Base-by-base conservation (phyloP, 1,140 invertebrate genomes). In the Anastrepha obliqua region DNA sequence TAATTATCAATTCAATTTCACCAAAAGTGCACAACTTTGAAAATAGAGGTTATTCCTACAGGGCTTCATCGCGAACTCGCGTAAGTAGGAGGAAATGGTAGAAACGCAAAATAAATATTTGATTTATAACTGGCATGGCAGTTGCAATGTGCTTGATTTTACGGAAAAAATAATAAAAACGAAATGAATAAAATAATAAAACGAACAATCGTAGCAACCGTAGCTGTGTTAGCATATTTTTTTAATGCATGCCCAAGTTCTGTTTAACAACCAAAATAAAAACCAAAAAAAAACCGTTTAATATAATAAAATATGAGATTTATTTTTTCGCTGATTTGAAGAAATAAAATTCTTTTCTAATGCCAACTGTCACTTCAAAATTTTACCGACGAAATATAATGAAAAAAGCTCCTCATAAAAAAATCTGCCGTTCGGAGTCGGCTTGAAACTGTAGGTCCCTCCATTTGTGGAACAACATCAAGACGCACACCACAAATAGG, bases 241-340 rank as follows among this genome's bases (percentile, higher is more conserved):
- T 29, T 29, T 29, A 29, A 29, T 29, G 29, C 29, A 29, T 29
- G 29, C 29, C 0, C 29, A 29, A 29, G 29, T 29, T 29, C 29
- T 29, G 0, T 29, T 58, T 58, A 58, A 58, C 13, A 58, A 13
- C 13, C 7, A 58, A 58, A 58, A 58, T 58, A 58, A 58, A 58
- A 13, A 8, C 55, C 7, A 58, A 58, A 8, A 58, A 29, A 29
- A 29, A 29, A 29, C 29, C 29, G 29, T 67, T 64, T 67, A 11
- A 29, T 67, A 67, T 67, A 67, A 39, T 67, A 67, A 67, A 67
- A 67, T 8, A 20, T 67, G 65, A 67, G 29, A 29, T 29, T 29
- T 29, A 29, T 29, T 29, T 29, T 29, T 29, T 29, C 29, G 29
- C 29, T 0, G 29, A 29, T 29, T 29, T 29, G 29, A 29, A 29